Evolutionary conservation across 2,797 vertebrate species (phyloP).

Genomic region (Macropodus opercularis): DNA sequence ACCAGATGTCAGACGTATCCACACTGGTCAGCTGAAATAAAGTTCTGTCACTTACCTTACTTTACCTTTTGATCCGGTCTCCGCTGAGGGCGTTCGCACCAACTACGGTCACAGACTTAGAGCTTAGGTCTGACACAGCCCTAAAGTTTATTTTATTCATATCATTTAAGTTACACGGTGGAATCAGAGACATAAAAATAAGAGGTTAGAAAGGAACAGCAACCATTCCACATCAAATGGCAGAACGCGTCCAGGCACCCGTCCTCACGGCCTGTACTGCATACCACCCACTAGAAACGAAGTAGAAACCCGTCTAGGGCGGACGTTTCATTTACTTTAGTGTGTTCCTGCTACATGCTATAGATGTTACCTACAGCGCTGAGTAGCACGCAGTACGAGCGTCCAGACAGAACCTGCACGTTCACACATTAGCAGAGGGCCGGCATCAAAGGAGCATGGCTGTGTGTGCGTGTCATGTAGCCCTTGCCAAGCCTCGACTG

Average conservation of each 20-base stretch:
- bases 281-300: conserved; percentile 12
- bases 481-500: conserved; percentile 23
- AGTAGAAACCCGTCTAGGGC: conserved; percentile 2
- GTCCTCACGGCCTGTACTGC: conserved; percentile 30
- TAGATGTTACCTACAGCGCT: not conserved
- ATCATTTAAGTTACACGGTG: conserved; percentile 70
- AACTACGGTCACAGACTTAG: conserved; percentile 28
- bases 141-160: conserved; percentile 68
- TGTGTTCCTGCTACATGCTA: conserved; percentile 16
- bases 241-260: conserved; percentile 37
- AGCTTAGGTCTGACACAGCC: conserved; percentile 67
- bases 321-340: not conserved
- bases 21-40: not conserved
- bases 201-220: conserved; percentile 57
- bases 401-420: conserved; percentile 23
- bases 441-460: conserved; percentile 11
- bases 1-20: too few species aligned
- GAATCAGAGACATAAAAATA: conserved; percentile 62
- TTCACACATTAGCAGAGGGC: conserved; percentile 31
- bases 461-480: conserved; percentile 25
- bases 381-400: conserved; percentile 31
- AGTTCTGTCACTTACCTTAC: not conserved
- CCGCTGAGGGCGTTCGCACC: not conserved
- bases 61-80: not conserved
- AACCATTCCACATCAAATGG: conserved; percentile 59